Base-by-base conservation (phyloP, 1,140 invertebrate species). In the Cotesia glomerata region DNA sequence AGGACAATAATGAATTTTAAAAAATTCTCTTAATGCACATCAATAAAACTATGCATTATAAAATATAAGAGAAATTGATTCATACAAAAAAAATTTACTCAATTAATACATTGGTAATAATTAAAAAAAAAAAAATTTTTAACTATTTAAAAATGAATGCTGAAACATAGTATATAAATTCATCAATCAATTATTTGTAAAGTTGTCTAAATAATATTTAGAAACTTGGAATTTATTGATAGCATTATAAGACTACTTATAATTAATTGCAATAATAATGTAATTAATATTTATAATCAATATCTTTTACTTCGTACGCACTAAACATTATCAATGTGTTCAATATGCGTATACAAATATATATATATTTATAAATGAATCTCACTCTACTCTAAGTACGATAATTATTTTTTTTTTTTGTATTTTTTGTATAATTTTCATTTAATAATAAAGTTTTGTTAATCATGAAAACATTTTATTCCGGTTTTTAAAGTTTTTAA, bases 221-320 rank as follows among this genome's bases (percentile, higher is more conserved):
- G 11, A 65, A 51, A 65, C 14, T 45, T 18, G 63, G 39, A 65
- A 65, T 65, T 36, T 51, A 51, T 51, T 26, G 16, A 32, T 51
- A 51, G 36, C 36, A 14, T 65, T 51, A 65, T 39, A 52, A 65
- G 63, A 51, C 63, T 51, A 65, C 18, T 51, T 26, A 13, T 26
- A 65, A 13, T 7, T 51, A 63, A 35, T 13, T 5, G 11, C 36
- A 45, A 36, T 63, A 16, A 63, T 35, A 9, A n/a, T 32, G 34
- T 9, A 32, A 35, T 26, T 62, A 26, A 36, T 34, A 62, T 62
- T 9, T 9, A 62, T 35, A 36, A 34, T 7, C n/a, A 35, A 34
- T 63, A 49, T 54, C 45, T 52, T n/a, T 18, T 59, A 62, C 58
- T 62, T 62, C 56, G 51, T 56, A 72, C 51, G 45, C 52, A 65